phyloP scores from a whole-genome alignment of 2,888 invertebrate genomes.

The Acanthococcus lagerstroemiae region DNA sequence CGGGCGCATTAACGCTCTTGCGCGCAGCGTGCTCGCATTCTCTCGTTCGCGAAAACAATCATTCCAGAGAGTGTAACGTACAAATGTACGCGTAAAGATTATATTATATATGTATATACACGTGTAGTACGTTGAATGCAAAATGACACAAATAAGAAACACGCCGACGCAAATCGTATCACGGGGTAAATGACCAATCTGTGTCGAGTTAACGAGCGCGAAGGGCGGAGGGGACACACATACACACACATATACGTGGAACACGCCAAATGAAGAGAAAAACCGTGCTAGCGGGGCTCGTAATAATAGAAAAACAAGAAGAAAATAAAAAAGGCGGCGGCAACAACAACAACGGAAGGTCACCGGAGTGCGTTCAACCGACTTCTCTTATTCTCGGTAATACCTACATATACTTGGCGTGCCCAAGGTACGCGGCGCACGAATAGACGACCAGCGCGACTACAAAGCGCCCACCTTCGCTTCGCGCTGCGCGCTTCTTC shows the following conservation, averaged over 20 bases:
- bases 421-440: background rate
- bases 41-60: too few relatives aligned
- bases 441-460: too few relatives aligned
- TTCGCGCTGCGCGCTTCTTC: background rate
- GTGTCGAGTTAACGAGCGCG: slow-evolving; percentile 4
- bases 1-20: too few relatives aligned
- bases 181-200: slow-evolving; percentile 22
- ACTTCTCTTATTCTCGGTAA: slow-evolving; percentile 13
- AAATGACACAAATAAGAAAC: too few relatives aligned
- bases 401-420: too few relatives aligned
- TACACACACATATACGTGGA: background rate
- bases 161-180: slow-evolving; percentile 18
- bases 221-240: background rate
- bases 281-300: too few relatives aligned
- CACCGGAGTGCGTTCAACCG: slow-evolving; percentile 28
- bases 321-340: background rate
- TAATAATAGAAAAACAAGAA: background rate
- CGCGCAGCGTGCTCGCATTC: too few relatives aligned
- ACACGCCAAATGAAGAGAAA: too few relatives aligned
- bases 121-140: too few relatives aligned
- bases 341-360: slow-evolving; percentile 12
- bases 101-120: too few relatives aligned
- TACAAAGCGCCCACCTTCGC: background rate
- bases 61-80: too few relatives aligned
- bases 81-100: too few relatives aligned